phyloP scores from a whole-genome alignment of 1,140 invertebrate genomes.

The Anoplophora glabripennis region DNA sequence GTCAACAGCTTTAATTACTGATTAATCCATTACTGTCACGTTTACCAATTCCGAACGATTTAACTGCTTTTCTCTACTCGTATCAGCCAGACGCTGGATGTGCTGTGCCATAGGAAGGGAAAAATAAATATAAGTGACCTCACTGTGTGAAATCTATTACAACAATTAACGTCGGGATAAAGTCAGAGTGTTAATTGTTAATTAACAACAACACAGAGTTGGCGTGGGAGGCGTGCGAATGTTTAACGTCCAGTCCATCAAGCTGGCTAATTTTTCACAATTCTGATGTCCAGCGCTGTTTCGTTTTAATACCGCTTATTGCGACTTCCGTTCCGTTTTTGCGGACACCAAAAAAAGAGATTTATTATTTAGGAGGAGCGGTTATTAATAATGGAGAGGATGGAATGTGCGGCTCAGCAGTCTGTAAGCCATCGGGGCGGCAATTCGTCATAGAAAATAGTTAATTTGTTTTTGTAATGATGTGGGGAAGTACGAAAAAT shows the following conservation, averaged over 20 bases:
- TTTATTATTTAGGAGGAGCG: too few relatives aligned
- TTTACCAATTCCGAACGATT: background rate
- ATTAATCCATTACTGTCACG: background rate
- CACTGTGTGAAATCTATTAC: conserved; percentile 39
- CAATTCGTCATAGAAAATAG: too few relatives aligned
- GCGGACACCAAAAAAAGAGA: too few relatives aligned
- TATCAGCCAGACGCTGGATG: background rate
- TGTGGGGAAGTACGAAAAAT: too few relatives aligned
- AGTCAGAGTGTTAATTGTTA: conserved; percentile 40
- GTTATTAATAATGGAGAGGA: too few relatives aligned
- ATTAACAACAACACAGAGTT: conserved; percentile 39
- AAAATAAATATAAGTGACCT: conserved; percentile 40
- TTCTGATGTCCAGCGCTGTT: background rate
- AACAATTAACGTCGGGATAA: conserved; percentile 30
- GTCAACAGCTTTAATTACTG: too few relatives aligned
- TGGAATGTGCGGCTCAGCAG: too few relatives aligned
- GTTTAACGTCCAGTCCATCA: conserved; percentile 14
- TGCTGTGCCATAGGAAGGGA: background rate
- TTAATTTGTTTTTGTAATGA: too few relatives aligned
- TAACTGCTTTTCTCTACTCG: background rate
- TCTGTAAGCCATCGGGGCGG: too few relatives aligned
- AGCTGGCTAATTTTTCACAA: conserved; percentile 13
- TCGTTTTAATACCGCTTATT: too few relatives aligned
- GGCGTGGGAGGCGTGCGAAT: conserved; percentile 38
- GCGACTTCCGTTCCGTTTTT: too few relatives aligned